Conservation (phyloP, 2,797 vertebrate species). For the Taeniopygia guttata region DNA sequence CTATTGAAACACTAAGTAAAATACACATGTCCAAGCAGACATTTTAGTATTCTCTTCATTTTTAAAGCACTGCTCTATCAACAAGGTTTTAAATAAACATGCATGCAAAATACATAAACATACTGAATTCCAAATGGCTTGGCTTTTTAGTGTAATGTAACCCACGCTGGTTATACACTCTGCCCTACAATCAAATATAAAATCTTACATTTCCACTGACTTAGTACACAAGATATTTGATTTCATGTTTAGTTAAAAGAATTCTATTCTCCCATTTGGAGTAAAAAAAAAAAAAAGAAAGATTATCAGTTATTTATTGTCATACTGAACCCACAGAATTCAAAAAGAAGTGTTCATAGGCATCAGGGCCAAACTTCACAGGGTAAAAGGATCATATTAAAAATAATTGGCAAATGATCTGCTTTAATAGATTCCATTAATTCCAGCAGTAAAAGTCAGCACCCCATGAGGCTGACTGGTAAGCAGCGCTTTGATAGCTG, state of each 20-base stretch:
- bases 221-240: background rate
- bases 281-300: background rate
- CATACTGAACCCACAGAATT: background rate
- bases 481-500: background rate
- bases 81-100: background rate
- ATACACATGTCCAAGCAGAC: background rate
- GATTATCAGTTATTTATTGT: background rate
- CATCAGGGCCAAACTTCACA: background rate
- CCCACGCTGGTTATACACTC: background rate
- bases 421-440: background rate
- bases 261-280: background rate
- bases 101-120: background rate
- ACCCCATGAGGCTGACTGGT: background rate
- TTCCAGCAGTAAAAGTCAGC: background rate
- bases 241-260: background rate
- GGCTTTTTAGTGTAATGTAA: too few relatives aligned
- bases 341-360: background rate
- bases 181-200: background rate
- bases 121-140: background rate
- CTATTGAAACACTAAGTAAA: background rate
- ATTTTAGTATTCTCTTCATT: background rate
- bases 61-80: background rate
- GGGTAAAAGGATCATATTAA: background rate
- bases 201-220: background rate
- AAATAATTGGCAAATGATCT: background rate